phyloP scores from a whole-genome alignment of 2,113 vertebrate species.

The Raja brachyura region DNA sequence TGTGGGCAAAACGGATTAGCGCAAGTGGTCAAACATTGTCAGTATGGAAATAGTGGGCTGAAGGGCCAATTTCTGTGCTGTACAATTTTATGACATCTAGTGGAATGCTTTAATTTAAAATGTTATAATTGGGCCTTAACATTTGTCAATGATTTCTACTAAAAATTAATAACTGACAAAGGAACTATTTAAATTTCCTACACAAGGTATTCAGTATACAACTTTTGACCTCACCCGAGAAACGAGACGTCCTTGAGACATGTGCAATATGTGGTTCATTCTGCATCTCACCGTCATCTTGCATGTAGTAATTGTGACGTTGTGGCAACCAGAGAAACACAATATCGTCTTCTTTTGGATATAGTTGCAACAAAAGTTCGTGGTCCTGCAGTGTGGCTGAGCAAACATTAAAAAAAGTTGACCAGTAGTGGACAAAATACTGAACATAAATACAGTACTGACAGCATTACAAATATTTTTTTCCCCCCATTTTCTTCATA shows the following conservation, averaged over 20 bases:
- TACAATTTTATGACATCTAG: background rate
- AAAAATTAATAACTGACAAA: constrained; percentile 42
- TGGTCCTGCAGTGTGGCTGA: constrained; percentile 52
- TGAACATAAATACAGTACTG: background rate
- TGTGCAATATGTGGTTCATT: constrained; percentile 53
- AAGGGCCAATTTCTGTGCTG: too few relatives aligned
- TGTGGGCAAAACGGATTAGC: too few relatives aligned
- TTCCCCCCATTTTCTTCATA: background rate
- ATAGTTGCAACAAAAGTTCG: constrained; percentile 56
- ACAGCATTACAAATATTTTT: background rate
- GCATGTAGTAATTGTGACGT: constrained; percentile 43
- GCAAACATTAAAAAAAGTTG: background rate
- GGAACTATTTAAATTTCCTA: constrained; percentile 38
- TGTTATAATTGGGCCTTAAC: constrained; percentile 38
- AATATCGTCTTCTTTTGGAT: constrained; percentile 73
- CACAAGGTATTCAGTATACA: background rate
- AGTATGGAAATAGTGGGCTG: too few relatives aligned
- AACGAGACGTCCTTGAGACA: constrained; percentile 45
- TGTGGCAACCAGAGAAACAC: constrained; percentile 61
- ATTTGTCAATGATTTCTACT: constrained; percentile 15
- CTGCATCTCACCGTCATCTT: constrained; percentile 38
- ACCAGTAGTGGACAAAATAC: background rate
- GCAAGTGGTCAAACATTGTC: too few relatives aligned
- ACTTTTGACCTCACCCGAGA: constrained; percentile 6
- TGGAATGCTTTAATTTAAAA: constrained; percentile 20